Evolutionary conservation across 2,113 vertebrate genomes (phyloP), one percentile per base, ranked within the genome.

Genomic region (Rhabdomys dilectus): DNA sequence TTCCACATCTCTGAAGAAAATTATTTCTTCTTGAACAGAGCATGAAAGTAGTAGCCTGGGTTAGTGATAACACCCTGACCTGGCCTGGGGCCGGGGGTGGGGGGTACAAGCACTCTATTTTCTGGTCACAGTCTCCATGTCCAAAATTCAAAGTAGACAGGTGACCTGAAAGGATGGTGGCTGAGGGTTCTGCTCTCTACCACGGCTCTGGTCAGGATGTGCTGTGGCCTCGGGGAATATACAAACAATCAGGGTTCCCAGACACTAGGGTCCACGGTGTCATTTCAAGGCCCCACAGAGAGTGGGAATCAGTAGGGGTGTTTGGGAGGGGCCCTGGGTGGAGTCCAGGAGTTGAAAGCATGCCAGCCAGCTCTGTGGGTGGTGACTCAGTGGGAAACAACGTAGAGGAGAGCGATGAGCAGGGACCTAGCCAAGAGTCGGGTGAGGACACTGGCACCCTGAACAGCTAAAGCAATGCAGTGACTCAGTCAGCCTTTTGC

Each of bases 371-470:
- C 94, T 60, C 90, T 80, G 51, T 56, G 66, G 72, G n/a, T 19
- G 62, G 70, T 95, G 96, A 96, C 17, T 97, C 96, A 96, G 3
- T 94, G 95, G 80, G 91, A 97, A 98, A 89, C n/a, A 84, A 91
- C 51, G 91, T 85, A 88, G 89, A 95, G 73, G 45, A 93, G 53
- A 56, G 31, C 19, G 70, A 70, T 29, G 62, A 93, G 66, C 12
- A 56, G 92, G 87, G 68, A 80, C 39, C 36, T 51, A 66, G 78
- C 92, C 53, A 29, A 89, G 66, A 96, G 92, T n/a, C 62, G 73
- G 31, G 0, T 72, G 73, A 91, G 39, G 80, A 92, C 26, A 58
- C 80, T 70, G 51, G 19, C 72, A 88, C 11, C 1, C 76, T 36
- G 26, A 56, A 68, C 92, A 92, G 56, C 29, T 39, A 77, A 45